Conservation (phyloP, 1,140 invertebrate genomes). For the Fragariocoptes setiger region DNA sequence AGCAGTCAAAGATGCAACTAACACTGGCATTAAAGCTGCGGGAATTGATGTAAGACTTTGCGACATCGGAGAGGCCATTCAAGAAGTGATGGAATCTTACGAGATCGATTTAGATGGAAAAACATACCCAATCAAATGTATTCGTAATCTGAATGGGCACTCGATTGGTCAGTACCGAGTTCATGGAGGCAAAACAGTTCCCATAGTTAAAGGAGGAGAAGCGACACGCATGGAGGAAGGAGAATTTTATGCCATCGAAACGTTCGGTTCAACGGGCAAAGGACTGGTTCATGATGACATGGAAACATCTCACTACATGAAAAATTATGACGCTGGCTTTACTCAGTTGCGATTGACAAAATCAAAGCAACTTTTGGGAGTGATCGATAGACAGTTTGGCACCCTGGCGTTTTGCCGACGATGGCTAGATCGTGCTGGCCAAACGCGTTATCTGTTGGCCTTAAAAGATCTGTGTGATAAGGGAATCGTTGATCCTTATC, state of each 20-base stretch:
- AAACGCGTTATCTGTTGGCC: slow-evolving; percentile 90
- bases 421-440: slow-evolving; percentile 84
- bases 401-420: slow-evolving; percentile 94
- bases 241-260: slow-evolving; percentile 98
- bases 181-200: slow-evolving; percentile 95
- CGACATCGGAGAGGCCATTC: slow-evolving; percentile 85
- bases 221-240: slow-evolving; percentile 92
- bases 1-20: slow-evolving; percentile 85
- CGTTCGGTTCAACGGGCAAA: slow-evolving; percentile 88
- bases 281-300: slow-evolving; percentile 93
- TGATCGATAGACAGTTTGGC: slow-evolving; percentile 92
- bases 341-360: slow-evolving; percentile 52
- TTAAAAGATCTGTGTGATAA: slow-evolving; percentile 94
- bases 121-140: slow-evolving; percentile 81
- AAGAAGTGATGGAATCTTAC: slow-evolving; percentile 98
- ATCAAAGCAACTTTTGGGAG: slow-evolving; percentile 62
- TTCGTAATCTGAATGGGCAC: slow-evolving; percentile 91
- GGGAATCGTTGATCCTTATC: slow-evolving; percentile 74
- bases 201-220: slow-evolving; percentile 95
- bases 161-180: slow-evolving; percentile 88
- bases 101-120: slow-evolving; percentile 93
- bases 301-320: slow-evolving; percentile 99
- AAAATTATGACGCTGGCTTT: slow-evolving; percentile 77
- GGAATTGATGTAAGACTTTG: slow-evolving; percentile 91
- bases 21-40: slow-evolving; percentile 67